Evolutionary conservation across 2,797 vertebrate species (phyloP).

Genomic region (Rhynchonycteris naso): DNA sequence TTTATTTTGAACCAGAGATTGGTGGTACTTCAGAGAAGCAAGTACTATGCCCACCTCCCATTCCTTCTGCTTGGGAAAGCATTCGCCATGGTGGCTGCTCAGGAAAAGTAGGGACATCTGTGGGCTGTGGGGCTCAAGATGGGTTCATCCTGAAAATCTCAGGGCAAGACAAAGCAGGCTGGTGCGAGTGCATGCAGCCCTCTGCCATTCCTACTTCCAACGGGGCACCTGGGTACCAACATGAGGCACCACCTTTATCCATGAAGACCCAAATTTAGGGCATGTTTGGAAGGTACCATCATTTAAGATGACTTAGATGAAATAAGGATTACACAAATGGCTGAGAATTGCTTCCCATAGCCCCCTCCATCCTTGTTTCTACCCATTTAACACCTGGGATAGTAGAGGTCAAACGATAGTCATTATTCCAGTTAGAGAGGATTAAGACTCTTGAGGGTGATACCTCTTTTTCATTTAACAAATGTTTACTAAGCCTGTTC

Average conservation of each 20-base stretch:
- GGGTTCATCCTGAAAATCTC: background rate
- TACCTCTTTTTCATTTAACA: background rate
- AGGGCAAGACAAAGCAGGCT: slow-evolving; percentile 1
- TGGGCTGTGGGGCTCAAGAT: background rate
- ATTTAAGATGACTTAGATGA: background rate
- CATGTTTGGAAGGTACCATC: background rate
- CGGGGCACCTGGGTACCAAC: background rate
- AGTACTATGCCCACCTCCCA: slow-evolving; percentile 4
- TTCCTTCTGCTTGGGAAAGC: slow-evolving; percentile 11
- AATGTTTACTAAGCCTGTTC: background rate
- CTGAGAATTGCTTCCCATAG: background rate
- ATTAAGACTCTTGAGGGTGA: background rate
- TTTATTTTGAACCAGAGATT: slow-evolving; percentile 52
- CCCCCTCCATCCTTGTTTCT: background rate
- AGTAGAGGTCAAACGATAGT: background rate
- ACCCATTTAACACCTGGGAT: background rate
- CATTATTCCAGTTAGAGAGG: background rate
- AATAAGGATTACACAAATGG: background rate
- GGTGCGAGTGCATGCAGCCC: slow-evolving; percentile 16
- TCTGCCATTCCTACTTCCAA: slow-evolving; percentile 65
- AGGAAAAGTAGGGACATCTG: background rate
- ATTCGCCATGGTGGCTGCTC: slow-evolving; percentile 28
- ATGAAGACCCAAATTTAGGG: background rate
- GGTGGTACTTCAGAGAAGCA: slow-evolving; percentile 58
- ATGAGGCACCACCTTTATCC: background rate